phyloP scores from a whole-genome alignment of 53 echinoderm and acorn worm species.

The Crossaster papposus region DNA sequence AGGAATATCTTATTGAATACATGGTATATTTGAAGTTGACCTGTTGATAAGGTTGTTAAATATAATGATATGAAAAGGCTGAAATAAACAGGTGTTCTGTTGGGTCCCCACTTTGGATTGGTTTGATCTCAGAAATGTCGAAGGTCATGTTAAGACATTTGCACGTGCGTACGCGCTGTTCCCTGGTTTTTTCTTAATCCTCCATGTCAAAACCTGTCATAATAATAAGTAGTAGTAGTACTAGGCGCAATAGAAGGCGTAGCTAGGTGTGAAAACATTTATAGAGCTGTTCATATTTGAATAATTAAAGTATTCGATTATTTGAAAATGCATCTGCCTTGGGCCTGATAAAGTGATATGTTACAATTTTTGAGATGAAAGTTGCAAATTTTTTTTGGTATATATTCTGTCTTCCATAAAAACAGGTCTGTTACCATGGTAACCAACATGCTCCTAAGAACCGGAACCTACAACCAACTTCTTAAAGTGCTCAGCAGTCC shows the following conservation, averaged over 20 bases:
- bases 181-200: too few relatives aligned
- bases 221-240: too few relatives aligned
- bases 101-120: background rate
- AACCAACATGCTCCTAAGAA: slow-evolving; percentile 35
- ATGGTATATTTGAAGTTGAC: too few relatives aligned
- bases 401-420: background rate
- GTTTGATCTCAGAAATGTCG: slow-evolving; percentile 10
- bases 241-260: too few relatives aligned
- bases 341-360: background rate
- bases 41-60: background rate
- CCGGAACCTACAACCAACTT: background rate
- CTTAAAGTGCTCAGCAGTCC: background rate
- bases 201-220: too few relatives aligned
- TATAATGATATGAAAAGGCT: background rate
- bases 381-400: background rate
- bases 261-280: too few relatives aligned
- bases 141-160: background rate
- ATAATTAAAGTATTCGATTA: too few relatives aligned
- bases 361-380: background rate
- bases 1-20: too few relatives aligned
- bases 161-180: too few relatives aligned
- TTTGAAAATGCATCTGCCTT: too few relatives aligned
- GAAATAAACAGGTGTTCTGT: background rate
- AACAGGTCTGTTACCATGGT: slow-evolving; percentile 16
- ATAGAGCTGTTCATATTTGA: too few relatives aligned